Conservation (phyloP, 2,113 vertebrate species). For the Montifringilla adamsi region DNA sequence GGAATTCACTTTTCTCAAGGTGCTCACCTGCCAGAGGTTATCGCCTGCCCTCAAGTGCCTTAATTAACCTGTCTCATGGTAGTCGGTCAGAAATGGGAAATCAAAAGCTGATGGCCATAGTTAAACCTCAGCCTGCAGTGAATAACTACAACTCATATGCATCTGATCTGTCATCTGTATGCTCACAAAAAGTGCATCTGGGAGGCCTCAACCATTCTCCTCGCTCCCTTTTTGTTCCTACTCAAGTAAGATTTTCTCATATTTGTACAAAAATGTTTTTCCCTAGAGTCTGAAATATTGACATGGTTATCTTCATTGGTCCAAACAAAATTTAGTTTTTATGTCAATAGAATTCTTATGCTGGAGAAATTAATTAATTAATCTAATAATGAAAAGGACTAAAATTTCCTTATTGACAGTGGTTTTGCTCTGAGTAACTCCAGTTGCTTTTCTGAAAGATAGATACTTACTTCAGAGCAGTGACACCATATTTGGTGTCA, state of each 20-base stretch:
- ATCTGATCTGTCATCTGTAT: constrained; percentile 44
- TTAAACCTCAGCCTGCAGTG: constrained; percentile 88
- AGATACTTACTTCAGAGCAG: neutral
- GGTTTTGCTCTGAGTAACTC: neutral
- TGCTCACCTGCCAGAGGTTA: constrained; percentile 85
- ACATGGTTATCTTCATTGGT: neutral
- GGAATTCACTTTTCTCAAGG: constrained; percentile 66
- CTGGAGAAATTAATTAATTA: neutral
- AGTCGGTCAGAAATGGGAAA: constrained; percentile 81
- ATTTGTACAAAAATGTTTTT: neutral
- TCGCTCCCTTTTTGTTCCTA: constrained; percentile 88
- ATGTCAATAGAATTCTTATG: neutral
- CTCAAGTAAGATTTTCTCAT: constrained; percentile 75
- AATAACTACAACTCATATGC: constrained; percentile 62
- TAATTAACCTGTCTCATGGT: constrained; percentile 93
- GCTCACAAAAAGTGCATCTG: constrained; percentile 76
- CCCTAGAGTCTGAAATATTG: neutral
- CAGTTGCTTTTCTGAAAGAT: neutral
- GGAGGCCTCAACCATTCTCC: constrained; percentile 90
- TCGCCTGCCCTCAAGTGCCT: constrained; percentile 91
- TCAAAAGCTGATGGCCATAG: constrained; percentile 89
- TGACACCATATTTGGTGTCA: neutral
- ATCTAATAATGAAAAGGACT: neutral
- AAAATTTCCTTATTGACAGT: neutral
- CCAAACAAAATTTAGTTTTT: neutral